phyloP scores from a whole-genome alignment of 2,888 invertebrate species.

The Ochropleura leucogaster region DNA sequence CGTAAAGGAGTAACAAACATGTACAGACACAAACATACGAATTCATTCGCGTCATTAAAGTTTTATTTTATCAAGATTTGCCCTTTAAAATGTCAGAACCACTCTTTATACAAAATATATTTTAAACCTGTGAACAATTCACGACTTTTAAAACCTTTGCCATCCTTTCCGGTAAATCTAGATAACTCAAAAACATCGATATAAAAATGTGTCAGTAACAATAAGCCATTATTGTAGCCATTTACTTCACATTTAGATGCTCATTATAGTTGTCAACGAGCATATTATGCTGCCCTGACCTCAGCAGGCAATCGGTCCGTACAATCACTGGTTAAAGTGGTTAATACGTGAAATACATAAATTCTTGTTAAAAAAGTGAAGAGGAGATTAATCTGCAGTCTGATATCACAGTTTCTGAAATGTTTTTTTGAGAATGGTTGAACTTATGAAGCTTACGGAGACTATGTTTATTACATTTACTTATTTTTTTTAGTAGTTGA shows the following conservation, averaged over 20 bases:
- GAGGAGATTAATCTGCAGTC: constrained; percentile 22
- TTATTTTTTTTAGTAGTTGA: too few relatives aligned
- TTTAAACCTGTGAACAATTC: not conserved
- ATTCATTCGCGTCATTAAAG: too few relatives aligned
- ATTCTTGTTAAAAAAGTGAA: constrained; percentile 56
- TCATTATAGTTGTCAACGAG: constrained; percentile 57
- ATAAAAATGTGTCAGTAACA: constrained; percentile 33
- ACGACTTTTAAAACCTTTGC: not conserved
- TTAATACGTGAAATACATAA: constrained; percentile 50
- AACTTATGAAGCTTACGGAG: not conserved
- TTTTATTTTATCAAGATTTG: too few relatives aligned
- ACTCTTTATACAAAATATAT: too few relatives aligned
- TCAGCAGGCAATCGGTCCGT: constrained; percentile 46
- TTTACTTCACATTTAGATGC: constrained; percentile 51
- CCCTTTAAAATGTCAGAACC: too few relatives aligned
- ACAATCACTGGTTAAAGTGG: constrained; percentile 35
- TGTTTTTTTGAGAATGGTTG: not conserved
- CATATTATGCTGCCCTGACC: constrained; percentile 57
- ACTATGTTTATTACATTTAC: too few relatives aligned
- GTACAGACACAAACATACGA: too few relatives aligned
- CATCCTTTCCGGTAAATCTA: constrained; percentile 47
- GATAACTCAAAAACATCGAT: constrained; percentile 52
- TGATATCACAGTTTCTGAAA: not conserved
- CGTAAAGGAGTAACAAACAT: too few relatives aligned
- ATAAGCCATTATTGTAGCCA: constrained; percentile 44